Conservation (phyloP, 1,140 invertebrate species). For the Trissolcus basalis region DNA sequence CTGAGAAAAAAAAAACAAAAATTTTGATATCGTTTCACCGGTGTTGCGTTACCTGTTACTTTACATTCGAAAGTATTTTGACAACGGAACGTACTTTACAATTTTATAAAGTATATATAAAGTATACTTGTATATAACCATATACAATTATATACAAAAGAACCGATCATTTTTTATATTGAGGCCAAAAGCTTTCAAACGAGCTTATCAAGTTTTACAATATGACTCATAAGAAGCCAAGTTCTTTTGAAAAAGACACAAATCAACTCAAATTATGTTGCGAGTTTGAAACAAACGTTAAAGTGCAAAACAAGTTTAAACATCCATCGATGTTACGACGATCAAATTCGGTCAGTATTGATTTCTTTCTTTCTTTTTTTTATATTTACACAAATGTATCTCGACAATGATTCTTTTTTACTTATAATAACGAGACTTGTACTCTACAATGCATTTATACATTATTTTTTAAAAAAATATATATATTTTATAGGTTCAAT, state of each 20-base stretch:
- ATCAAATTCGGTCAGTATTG: slow-evolving; percentile 48
- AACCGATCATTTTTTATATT: slow-evolving; percentile 9
- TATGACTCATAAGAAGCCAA: no score
- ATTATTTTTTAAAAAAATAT: slow-evolving; percentile 43
- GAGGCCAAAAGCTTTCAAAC: no score
- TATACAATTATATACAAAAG: slow-evolving; percentile 34
- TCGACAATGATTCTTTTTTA: slow-evolving; percentile 24
- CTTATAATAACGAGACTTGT: slow-evolving; percentile 21
- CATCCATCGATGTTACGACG: slow-evolving; percentile 2
- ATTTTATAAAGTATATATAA: slow-evolving; percentile 33
- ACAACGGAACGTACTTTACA: slow-evolving; percentile 32
- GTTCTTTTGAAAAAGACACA: no score
- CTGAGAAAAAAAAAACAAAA: background rate
- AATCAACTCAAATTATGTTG: no score
- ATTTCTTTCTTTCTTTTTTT: slow-evolving; percentile 20
- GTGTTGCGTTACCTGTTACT: slow-evolving; percentile 18
- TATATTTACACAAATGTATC: slow-evolving; percentile 20
- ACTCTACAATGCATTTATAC: slow-evolving; percentile 43
- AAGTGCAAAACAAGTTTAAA: no score
- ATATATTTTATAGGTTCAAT: slow-evolving; percentile 46
- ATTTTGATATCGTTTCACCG: slow-evolving; percentile 9
- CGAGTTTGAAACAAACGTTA: no score
- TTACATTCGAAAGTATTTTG: slow-evolving; percentile 42
- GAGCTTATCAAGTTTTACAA: no score
- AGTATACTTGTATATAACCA: slow-evolving; percentile 40